phyloP scores from a whole-genome alignment of 2,888 invertebrate species.

The Nineta flava region DNA sequence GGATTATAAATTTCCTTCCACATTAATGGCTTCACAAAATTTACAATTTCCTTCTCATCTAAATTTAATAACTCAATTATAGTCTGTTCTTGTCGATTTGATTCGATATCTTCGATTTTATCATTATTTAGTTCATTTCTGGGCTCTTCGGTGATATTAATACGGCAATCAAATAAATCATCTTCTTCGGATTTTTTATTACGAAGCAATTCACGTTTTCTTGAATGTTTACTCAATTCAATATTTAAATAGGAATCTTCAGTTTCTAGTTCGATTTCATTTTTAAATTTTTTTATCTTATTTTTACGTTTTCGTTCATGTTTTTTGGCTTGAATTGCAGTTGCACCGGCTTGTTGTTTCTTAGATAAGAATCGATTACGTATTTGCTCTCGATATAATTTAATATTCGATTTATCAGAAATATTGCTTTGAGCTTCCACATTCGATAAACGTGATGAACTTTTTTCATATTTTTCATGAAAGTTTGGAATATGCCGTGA shows the following conservation, averaged over 20 bases:
- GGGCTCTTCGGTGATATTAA: not conserved
- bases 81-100: not conserved
- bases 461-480: not conserved
- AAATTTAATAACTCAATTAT: slow-evolving; percentile 10
- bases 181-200: slow-evolving; percentile 10
- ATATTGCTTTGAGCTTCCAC: slow-evolving; percentile 10
- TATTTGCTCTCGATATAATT: slow-evolving; percentile 26
- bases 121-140: not conserved
- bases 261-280: slow-evolving; percentile 12
- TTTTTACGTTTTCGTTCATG: slow-evolving; percentile 11
- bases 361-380: slow-evolving; percentile 24
- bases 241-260: slow-evolving; percentile 17
- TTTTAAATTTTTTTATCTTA: slow-evolving; percentile 6
- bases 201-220: slow-evolving; percentile 9
- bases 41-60: not conserved
- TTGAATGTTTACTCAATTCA: slow-evolving; percentile 17
- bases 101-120: not conserved
- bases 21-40: not conserved
- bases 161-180: not conserved
- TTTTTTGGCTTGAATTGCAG: slow-evolving; percentile 16
- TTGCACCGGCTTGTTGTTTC: slow-evolving; percentile 22
- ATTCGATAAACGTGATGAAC: not conserved
- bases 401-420: slow-evolving; percentile 18
- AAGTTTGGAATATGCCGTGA: not conserved
- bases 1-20: not conserved